Conservation (phyloP, 92 coral and sea anemone species). For the Desmophyllum pertusum region DNA sequence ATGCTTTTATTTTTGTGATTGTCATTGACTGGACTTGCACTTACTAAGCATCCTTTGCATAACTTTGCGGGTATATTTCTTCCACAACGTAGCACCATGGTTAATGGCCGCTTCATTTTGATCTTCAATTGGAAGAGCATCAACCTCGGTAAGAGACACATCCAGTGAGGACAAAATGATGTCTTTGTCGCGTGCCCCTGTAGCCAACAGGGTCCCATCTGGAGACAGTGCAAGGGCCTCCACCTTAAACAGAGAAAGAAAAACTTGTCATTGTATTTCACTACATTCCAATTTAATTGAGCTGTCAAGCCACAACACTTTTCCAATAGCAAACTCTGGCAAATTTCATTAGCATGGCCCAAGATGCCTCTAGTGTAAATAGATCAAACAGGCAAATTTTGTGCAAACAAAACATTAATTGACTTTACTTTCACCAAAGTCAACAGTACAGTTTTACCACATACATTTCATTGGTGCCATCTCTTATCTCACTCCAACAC, state of each 20-base stretch:
- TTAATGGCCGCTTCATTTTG: conserved; percentile 65
- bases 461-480: neutral
- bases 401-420: neutral
- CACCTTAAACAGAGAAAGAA: conserved; percentile 53
- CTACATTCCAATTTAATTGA: no score
- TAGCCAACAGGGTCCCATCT: conserved; percentile 93
- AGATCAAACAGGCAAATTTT: neutral
- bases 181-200: conserved; percentile 88
- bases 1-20: no score
- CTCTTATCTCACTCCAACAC: neutral
- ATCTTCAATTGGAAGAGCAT: conserved; percentile 85
- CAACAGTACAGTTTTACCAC: neutral
- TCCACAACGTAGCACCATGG: conserved; percentile 85
- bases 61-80: conserved; percentile 83
- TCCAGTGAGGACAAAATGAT: conserved; percentile 80
- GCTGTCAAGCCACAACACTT: no score
- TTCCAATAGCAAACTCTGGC: neutral
- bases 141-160: conserved; percentile 81
- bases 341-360: neutral
- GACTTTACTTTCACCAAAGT: neutral
- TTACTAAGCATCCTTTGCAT: conserved; percentile 57
- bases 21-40: no score
- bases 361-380: neutral
- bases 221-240: conserved; percentile 89
- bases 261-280: neutral